Conservation (phyloP, 2,113 vertebrate genomes). For the Bostrychus sinensis region DNA sequence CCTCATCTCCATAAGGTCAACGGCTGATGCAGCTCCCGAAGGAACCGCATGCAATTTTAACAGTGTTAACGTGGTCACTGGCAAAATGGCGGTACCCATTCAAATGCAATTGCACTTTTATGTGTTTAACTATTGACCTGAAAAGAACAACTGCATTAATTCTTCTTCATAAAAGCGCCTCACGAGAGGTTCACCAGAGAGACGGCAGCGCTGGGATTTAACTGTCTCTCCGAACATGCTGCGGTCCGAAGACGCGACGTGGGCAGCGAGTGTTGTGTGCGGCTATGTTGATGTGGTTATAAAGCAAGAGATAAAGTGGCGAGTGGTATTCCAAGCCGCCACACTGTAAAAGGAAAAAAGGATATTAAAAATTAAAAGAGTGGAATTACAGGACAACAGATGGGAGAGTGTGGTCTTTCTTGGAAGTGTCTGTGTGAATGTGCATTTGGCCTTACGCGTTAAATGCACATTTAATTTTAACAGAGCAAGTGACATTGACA, state of each 20-base stretch:
- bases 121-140: conserved; percentile 83
- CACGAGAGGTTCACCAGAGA: conserved; percentile 60
- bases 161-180: conserved; percentile 69
- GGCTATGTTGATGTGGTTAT: conserved; percentile 1
- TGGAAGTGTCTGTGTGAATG: not conserved
- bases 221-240: conserved; percentile 39
- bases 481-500: conserved; percentile 52
- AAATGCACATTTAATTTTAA: conserved; percentile 48
- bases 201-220: conserved; percentile 40
- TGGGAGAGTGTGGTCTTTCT: not conserved
- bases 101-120: conserved; percentile 80
- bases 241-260: conserved; percentile 39
- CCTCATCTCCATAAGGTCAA: conserved; percentile 60
- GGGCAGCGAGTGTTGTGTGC: conserved; percentile 22
- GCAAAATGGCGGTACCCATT: conserved; percentile 60
- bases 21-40: conserved; percentile 41
- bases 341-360: not conserved
- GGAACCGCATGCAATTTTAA: conserved; percentile 55
- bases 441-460: conserved; percentile 4
- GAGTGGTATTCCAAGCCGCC: not conserved
- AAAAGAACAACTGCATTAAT: conserved; percentile 82
- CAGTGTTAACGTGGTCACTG: conserved; percentile 36
- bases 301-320: conserved; percentile 4
- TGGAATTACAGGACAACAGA: not conserved
- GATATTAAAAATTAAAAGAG: conserved; percentile 26